Evolutionary conservation across 2,113 vertebrate genomes (phyloP).

Genomic region (Emberiza fucata): DNA sequence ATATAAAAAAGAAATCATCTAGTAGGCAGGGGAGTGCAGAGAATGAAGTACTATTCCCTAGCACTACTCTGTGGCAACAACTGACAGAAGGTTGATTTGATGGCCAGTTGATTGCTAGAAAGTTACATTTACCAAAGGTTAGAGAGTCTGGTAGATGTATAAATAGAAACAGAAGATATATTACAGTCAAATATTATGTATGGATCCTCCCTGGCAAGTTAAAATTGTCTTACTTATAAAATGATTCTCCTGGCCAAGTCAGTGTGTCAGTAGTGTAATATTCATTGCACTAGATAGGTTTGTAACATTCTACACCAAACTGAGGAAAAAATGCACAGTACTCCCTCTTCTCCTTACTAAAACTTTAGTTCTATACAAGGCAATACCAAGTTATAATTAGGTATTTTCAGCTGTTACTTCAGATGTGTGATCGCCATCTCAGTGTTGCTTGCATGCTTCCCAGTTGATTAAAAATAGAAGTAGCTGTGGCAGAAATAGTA

Average conservation of each 20-base stretch:
- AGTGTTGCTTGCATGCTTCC: neutral
- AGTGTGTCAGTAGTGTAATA: neutral
- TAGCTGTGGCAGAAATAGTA: neutral
- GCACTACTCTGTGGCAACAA: neutral
- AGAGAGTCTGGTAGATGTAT: neutral
- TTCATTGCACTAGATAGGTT: neutral
- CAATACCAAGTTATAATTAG: constrained; percentile 30
- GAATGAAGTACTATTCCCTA: neutral
- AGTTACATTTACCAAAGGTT: constrained; percentile 25
- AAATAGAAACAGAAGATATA: constrained; percentile 12
- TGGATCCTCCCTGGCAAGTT: neutral
- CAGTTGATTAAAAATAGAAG: constrained; percentile 45
- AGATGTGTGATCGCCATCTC: neutral
- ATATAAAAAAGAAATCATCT: neutral
- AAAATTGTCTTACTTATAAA: neutral
- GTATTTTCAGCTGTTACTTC: constrained; percentile 34
- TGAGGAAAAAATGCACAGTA: neutral
- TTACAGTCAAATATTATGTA: neutral
- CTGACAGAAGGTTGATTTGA: neutral
- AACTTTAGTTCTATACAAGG: neutral
- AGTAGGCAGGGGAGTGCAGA: neutral
- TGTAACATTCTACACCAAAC: neutral
- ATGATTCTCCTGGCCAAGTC: neutral
- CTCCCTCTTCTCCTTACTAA: neutral
- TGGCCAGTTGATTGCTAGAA: neutral